Percentiles rank a stretch among this genome's conserved stretches.
phyloP scores from a whole-genome alignment of 2,797 vertebrate species.

The Babyrousa celebensis region DNA sequence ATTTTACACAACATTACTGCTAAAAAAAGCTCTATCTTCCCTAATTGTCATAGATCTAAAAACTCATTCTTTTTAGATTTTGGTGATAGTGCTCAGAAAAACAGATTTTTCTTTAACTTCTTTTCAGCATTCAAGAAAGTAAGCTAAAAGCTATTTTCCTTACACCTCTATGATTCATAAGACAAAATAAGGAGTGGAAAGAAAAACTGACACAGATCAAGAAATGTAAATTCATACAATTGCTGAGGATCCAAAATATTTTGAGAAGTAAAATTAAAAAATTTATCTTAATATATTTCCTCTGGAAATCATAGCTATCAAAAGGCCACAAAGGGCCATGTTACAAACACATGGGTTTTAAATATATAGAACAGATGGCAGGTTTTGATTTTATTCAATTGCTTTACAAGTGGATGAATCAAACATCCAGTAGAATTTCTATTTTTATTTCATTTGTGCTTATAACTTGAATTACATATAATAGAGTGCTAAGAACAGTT shows the following conservation, averaged over 20 bases:
- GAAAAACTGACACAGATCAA: slow-evolving; percentile 51
- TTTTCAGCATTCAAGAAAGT: slow-evolving; percentile 77
- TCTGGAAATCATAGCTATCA: slow-evolving; percentile 29
- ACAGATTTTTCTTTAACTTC: slow-evolving; percentile 41
- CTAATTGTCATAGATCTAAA: slow-evolving; percentile 63
- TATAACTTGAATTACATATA: slow-evolving; percentile 75
- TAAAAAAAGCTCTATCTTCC: slow-evolving; percentile 55
- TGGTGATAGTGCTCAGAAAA: slow-evolving; percentile 41
- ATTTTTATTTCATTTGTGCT: slow-evolving; percentile 59
- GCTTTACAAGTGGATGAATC: slow-evolving; percentile 59
- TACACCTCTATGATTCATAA: slow-evolving; percentile 45
- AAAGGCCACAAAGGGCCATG: slow-evolving; percentile 9
- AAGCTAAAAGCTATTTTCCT: slow-evolving; percentile 72
- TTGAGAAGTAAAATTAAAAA: slow-evolving; percentile 48
- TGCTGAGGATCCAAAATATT: slow-evolving; percentile 44
- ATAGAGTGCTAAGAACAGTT: slow-evolving; percentile 60
- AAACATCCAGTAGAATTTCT: slow-evolving; percentile 62
- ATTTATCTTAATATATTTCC: slow-evolving; percentile 36
- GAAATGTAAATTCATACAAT: slow-evolving; percentile 64
- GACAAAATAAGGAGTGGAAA: slow-evolving; percentile 66
- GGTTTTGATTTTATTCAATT: slow-evolving; percentile 69
- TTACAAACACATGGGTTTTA: slow-evolving; percentile 44
- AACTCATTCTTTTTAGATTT: slow-evolving; percentile 67
- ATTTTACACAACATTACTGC: slow-evolving; percentile 77
- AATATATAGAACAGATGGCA: slow-evolving; percentile 58